Base-by-base conservation (phyloP, 2,113 vertebrate species). In the Grammomys dolichurus region DNA sequence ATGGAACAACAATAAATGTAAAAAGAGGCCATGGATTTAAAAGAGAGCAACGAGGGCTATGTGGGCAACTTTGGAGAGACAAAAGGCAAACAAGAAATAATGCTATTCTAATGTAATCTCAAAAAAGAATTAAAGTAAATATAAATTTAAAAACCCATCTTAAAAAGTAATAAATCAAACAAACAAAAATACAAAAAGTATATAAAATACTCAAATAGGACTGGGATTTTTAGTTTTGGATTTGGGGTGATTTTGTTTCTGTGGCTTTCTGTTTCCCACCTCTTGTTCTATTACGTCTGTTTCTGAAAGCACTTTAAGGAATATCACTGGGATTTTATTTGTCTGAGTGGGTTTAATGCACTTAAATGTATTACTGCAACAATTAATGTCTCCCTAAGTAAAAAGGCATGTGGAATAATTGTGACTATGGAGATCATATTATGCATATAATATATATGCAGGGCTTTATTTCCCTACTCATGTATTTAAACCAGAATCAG, bases 401-500 rank as follows among this genome's bases (percentile, higher is more conserved):
- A 84, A 95, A 95, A 76, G 40, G 22, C 19, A 46, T 70, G 43
- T n/a, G 69, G 33, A 75, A 78, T 46, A 91, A 96, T 54, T 20
- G 33, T 46, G 48, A 1, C 13, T 51, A 0, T 72, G n/a, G 28
- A 88, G 67, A 2, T 22, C 12, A 46, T 26, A 51, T 51, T 51
- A 51, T 51, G 51, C 51, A 73, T 69, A 60, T 76, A 75, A 65
- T 6, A 60, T 22, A 43, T 36, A 76, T 31, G 10, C n/a, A 78
- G n/a, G 70, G 11, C 16, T 89, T 96, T 93, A 11, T 24, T 75
- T 67, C n/a, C 12, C 33, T 65, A 46, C 67, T 92, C 63, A 89
- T 84, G 77, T n/a, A 93, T 76, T 93, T 93, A 87, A 96, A 75
- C 26, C 87, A 97, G 69, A n/a, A 92, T 82, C 4, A 87, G 8